phyloP scores from a whole-genome alignment of 2,113 vertebrate species.

The Xenopus borealis region DNA sequence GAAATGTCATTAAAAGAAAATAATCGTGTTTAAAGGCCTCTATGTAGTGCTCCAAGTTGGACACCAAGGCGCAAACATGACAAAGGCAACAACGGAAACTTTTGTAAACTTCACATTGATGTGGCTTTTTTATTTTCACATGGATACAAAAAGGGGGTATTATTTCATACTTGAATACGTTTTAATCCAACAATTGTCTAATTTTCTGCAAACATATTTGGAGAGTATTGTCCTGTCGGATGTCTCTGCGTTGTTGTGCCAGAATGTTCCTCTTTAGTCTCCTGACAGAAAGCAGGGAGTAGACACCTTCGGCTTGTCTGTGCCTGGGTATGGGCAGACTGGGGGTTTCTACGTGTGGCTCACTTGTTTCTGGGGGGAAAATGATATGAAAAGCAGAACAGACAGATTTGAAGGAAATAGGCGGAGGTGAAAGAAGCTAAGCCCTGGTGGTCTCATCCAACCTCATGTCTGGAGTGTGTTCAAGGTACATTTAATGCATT shows the following conservation, averaged over 20 bases:
- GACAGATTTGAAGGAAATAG: slow-evolving; percentile 44
- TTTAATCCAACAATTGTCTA: slow-evolving; percentile 98
- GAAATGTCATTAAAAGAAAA: slow-evolving; percentile 99
- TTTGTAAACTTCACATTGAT: slow-evolving; percentile 94
- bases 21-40: slow-evolving; percentile 93
- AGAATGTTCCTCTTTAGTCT: slow-evolving; percentile 47
- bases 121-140: slow-evolving; percentile 65
- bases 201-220: slow-evolving; percentile 99
- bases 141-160: slow-evolving; percentile 96
- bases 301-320: slow-evolving; percentile 59
- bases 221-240: slow-evolving; percentile 85
- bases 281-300: slow-evolving; percentile 53
- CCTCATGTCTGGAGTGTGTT: slow-evolving; percentile 19
- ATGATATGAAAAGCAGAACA: slow-evolving; percentile 49
- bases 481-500: slow-evolving; percentile 43
- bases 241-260: slow-evolving; percentile 57
- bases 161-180: slow-evolving; percentile 99
- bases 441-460: slow-evolving; percentile 3
- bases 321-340: slow-evolving; percentile 52
- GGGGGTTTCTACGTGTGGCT: slow-evolving; percentile 48
- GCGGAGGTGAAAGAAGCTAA: slow-evolving; percentile 38
- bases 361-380: slow-evolving; percentile 58
- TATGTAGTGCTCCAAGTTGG: slow-evolving; percentile 96
- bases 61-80: slow-evolving; percentile 94
- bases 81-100: slow-evolving; percentile 91